Percentiles rank a stretch among this genome's conserved stretches.
These are phyloP conservation scores for Acrobasis repandana DNA, from an alignment of 2,888 invertebrate genomes.

Conservation along the genomic window DNA sequence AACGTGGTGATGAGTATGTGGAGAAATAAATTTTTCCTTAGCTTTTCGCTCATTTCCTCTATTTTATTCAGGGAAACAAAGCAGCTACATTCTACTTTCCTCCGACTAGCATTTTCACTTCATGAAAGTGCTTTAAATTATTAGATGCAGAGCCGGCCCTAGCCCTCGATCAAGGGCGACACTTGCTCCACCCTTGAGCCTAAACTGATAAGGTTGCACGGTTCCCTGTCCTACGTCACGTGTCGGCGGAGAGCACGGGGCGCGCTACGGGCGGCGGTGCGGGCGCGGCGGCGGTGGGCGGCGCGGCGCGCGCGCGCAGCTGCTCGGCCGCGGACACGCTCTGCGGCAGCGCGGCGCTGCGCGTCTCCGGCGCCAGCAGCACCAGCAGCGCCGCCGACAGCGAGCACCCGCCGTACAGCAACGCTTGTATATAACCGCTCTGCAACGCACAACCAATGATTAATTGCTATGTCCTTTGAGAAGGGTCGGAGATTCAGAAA, in stretches of 20 bases:
- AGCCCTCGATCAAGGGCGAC: no score
- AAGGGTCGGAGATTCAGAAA: no score
- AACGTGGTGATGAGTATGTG: no score
- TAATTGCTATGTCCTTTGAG: no score
- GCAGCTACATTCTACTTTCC: no score
- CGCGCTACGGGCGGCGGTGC: constrained; percentile 21
- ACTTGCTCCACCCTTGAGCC: no score
- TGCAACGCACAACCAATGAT: constrained; percentile 33
- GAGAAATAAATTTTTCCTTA: no score
- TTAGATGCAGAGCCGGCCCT: no score
- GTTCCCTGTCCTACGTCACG: constrained; percentile 33
- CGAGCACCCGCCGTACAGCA: constrained; percentile 74
- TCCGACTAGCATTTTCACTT: no score
- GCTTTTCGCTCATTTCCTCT: no score
- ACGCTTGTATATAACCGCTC: constrained; percentile 58
- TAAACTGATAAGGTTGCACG: background rate
- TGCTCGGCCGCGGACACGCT: constrained; percentile 74
- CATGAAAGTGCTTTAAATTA: no score
- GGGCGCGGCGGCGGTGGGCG: constrained; percentile 25
- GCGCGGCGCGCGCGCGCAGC: constrained; percentile 26
- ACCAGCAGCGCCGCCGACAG: constrained; percentile 75
- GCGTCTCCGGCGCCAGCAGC: constrained; percentile 83
- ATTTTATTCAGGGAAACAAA: no score
- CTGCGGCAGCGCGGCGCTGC: constrained; percentile 79
- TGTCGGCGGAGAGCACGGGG: constrained; percentile 40